Percentiles rank a stretch among this genome's conserved stretches.
phyloP scores from a whole-genome alignment of 1,140 invertebrate genomes.

The Cepaea nemoralis region DNA sequence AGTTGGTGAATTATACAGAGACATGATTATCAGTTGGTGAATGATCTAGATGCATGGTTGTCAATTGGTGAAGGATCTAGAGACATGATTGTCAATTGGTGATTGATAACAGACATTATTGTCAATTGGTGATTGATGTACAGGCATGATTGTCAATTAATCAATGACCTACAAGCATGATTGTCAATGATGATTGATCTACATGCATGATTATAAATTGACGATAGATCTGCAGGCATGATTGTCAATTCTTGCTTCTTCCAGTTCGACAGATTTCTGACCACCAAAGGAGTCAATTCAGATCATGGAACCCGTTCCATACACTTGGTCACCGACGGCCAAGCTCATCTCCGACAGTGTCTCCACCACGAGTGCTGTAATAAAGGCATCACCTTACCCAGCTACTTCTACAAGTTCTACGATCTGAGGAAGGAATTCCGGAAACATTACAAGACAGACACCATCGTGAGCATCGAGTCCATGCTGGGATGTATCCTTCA shows the following conservation, averaged over 20 bases:
- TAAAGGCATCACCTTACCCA: conserved; percentile 87
- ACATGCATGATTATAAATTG: no score
- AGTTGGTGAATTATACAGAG: no score
- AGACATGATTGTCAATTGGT: no score
- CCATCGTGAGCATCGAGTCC: conserved; percentile 61
- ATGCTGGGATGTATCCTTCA: conserved; percentile 86
- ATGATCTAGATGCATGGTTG: no score
- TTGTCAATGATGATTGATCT: no score
- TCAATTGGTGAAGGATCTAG: no score
- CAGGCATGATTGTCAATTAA: no score
- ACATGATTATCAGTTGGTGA: no score
- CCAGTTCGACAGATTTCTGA: conserved; percentile 78
- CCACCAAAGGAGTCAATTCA: conserved; percentile 68
- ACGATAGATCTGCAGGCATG: no score
- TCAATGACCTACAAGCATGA: no score
- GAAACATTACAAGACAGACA: conserved; percentile 78
- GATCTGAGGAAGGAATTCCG: conserved; percentile 94
- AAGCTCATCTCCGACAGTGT: conserved; percentile 88
- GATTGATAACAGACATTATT: no score
- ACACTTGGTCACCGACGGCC: conserved; percentile 84
- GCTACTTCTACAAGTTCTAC: conserved; percentile 88
- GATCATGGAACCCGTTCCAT: conserved; percentile 70
- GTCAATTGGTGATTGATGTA: no score
- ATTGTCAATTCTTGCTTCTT: conserved; percentile 52
- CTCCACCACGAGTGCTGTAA: conserved; percentile 92